A percentile compares a stretch with the other conserved stretches of the same genome.
These are phyloP conservation scores for Lithobates pipiens DNA, from an alignment of 2,797 vertebrate species.

Conservation along the genomic window DNA sequence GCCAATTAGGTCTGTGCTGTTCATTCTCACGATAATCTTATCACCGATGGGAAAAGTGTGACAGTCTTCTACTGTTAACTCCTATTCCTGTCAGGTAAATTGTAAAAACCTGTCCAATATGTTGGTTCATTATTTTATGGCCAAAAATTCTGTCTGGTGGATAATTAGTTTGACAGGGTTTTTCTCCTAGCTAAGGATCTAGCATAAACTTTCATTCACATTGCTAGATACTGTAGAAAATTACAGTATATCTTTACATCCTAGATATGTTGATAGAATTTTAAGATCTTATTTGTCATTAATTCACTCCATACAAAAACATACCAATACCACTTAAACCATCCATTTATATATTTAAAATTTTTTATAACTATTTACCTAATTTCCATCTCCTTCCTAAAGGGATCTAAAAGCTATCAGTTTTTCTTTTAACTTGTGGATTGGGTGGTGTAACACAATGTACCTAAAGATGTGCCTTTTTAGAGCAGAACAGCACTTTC, in stretches of 20 bases:
- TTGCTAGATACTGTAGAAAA: neutral
- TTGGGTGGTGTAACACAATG: no score
- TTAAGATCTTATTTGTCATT: no score
- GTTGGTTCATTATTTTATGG: neutral
- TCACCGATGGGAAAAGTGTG: neutral
- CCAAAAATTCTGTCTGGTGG: neutral
- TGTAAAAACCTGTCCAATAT: slow-evolving; percentile 5
- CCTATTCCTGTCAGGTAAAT: neutral
- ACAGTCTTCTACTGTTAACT: neutral
- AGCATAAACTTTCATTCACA: neutral
- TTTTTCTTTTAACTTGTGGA: no score
- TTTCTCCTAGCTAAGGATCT: no score
- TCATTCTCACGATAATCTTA: neutral
- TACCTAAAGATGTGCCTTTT: no score
- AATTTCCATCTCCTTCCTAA: no score
- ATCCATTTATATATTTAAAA: neutral
- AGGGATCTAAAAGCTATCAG: no score
- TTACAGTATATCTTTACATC: neutral
- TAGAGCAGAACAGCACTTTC: no score
- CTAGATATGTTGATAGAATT: neutral
- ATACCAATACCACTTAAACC: neutral
- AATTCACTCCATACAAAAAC: no score
- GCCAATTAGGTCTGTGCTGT: neutral
- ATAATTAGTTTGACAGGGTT: neutral
- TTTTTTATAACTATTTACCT: neutral